Evolutionary conservation across 2,113 vertebrate genomes (phyloP), one percentile per base, ranked within the genome.

Genomic region (Lipophrys pholis): DNA sequence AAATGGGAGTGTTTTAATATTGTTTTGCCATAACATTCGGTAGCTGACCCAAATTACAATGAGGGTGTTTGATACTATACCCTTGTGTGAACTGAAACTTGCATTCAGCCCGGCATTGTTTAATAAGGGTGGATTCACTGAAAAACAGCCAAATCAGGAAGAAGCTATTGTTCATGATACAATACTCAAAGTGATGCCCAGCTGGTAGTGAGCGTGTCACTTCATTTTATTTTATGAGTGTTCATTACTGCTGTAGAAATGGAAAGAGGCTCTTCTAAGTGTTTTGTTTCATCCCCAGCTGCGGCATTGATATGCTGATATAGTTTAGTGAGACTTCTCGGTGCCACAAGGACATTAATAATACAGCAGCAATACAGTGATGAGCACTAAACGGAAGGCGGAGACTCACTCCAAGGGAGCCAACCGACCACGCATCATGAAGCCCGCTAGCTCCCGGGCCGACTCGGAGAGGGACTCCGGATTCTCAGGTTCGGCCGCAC

Each of bases 391-490:
- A 73, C 80, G 87, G 58, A 94, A 92, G 54, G 83, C 78, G 1
- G 92, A 90, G 16, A 76, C 42, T 8, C 83, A 82, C 46, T 51
- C 69, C 7, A 87, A 81, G 50, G 43, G 54, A 3, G 62, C 48
- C 5, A 78, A 56, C 75, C 86, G 80, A 62, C 80, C 77, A 2
- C 81, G 51, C 66, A 63, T 55, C 68, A 87, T 80, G 78, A 92
- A 88, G 87, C 64, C 80, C 8, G 62, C 78, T 9, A 40, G 12
- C 52, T 78, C 80, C 8, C 83, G 64, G 40, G 30, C 63, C 0
- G 96, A 97, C 38, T 95, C 95, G 6, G 97, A 97, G 90, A 95
- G 96, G 82, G 97, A 98, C 91, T 98, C 96, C 0, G 96, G 96
- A 60, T 97, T 97, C 83, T 97, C 96, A 95, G 97, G 97, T 98